Percentiles rank a stretch among this genome's conserved stretches.
Conservation (phyloP, 2,888 invertebrate genomes). For the Patella caerulea region DNA sequence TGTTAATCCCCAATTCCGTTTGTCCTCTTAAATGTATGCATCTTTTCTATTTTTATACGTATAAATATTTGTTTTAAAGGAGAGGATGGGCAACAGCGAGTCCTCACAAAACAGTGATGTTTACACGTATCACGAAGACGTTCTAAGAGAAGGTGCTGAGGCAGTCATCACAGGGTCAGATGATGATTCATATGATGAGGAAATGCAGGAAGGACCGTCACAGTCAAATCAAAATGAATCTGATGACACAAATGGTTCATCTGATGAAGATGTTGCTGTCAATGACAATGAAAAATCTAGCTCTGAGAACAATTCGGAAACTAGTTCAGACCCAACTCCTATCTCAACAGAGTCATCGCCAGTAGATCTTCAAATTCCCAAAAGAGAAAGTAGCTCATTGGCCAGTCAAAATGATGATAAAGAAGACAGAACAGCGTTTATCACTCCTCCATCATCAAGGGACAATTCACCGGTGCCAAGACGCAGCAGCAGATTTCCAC, state of each 20-base stretch:
- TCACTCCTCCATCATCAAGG: background rate
- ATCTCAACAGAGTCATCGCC: too few species aligned
- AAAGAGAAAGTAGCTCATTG: background rate
- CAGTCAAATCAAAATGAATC: too few species aligned
- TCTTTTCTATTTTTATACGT: too few species aligned
- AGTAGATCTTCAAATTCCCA: too few species aligned
- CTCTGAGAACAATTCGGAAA: background rate
- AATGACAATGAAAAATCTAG: background rate
- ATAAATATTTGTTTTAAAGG: background rate
- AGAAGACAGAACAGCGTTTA: background rate
- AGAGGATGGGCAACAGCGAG: background rate
- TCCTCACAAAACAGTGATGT: conserved; percentile 1
- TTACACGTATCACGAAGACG: background rate
- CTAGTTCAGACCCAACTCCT: too few species aligned
- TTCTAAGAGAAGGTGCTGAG: background rate
- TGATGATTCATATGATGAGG: background rate
- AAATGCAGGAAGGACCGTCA: background rate
- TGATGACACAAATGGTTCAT: background rate
- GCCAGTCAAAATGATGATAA: background rate
- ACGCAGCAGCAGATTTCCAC: background rate
- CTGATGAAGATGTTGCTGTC: background rate
- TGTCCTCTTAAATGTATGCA: too few species aligned
- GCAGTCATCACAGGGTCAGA: background rate
- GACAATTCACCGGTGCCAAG: background rate
- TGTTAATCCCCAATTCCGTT: too few species aligned